Evolutionary conservation across 2,113 vertebrate species (phyloP), one percentile per base, ranked within the genome.

Genomic region (Bos indicus): DNA sequence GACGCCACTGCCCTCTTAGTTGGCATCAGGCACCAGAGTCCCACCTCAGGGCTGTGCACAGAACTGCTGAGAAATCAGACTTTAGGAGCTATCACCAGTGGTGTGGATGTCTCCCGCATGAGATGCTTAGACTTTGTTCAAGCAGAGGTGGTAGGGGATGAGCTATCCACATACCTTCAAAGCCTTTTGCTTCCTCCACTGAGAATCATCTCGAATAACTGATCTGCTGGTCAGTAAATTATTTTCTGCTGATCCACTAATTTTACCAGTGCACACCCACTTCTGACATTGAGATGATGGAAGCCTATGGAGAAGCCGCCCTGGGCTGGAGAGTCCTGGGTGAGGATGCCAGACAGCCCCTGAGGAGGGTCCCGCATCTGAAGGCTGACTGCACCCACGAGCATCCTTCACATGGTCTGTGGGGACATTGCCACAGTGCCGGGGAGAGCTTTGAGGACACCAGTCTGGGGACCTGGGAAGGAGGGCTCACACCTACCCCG

Each of bases 121-220:
- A 57, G 82, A 26, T 26, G 33, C 21, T 56, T 56, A 83, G 14
- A 82, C 51, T n/a, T 14, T 56, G 54, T 57, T 57, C n/a, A 26
- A 3, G 54, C 8, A 25, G 54, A 40, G 52, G n/a, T 15, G 33
- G 51, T 36, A 7, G n/a, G 60, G 46, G 17, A 51, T 2, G 10
- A 40, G 17, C 26, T 6, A 2, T n/a, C 56, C 2, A 0, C 7
- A 7, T 14, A 25, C 6, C n/a, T 60, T 5, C 17, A 78, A 33
- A 12, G 36, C 11, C 43, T 60, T 33, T 15, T 28, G n/a, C 59
- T 62, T 46, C 43, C 48, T 54, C 28, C 57, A n/a, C 6, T 54
- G 48, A 52, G 14, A 54, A 10, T 10, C 16, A 2, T 46, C 64
- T n/a, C 2, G 6, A 14, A 3, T 7, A 9, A 40, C 64, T 9